Percentiles rank a stretch among this genome's conserved stretches.
Conservation (phyloP, 1,140 invertebrate species). For the Drosophila pectinifera region DNA sequence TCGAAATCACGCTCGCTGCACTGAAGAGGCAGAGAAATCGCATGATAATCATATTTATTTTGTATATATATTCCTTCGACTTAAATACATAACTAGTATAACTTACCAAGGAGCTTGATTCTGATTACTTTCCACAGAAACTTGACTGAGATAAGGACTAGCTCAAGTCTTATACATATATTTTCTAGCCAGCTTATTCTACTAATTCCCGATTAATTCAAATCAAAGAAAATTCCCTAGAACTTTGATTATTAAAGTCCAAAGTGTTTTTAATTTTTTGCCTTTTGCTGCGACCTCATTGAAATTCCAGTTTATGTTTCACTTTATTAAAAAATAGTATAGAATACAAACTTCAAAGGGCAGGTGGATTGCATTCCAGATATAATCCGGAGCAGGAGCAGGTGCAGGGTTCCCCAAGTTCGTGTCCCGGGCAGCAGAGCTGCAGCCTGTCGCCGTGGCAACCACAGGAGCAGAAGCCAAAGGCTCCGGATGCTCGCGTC, state of each 20-base stretch:
- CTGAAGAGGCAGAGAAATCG: constrained; percentile 1
- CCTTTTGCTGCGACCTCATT: background rate
- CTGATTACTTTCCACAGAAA: too few relatives aligned
- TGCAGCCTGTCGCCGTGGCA: constrained; percentile 14
- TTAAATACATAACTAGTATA: constrained; percentile 37
- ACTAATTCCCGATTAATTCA: too few relatives aligned
- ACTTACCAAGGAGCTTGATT: too few relatives aligned
- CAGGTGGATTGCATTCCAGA: background rate
- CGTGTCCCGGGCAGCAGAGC: background rate
- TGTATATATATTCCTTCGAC: constrained; percentile 64
- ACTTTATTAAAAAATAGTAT: background rate
- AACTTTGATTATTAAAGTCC: background rate
- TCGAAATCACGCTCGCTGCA: constrained; percentile 32
- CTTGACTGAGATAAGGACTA: too few relatives aligned
- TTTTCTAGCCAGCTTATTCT: too few relatives aligned
- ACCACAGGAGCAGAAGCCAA: background rate
- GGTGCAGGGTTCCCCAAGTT: too few relatives aligned
- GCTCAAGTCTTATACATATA: too few relatives aligned
- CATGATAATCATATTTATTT: constrained; percentile 70
- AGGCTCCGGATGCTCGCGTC: background rate
- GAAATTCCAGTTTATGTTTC: background rate
- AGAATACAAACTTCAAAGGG: constrained; percentile 6
- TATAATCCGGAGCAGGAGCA: constrained; percentile 1
- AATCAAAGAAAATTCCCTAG: background rate
- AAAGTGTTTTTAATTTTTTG: background rate